Base-by-base conservation (phyloP, 2,113 vertebrate genomes). In the Sander vitreus region DNA sequence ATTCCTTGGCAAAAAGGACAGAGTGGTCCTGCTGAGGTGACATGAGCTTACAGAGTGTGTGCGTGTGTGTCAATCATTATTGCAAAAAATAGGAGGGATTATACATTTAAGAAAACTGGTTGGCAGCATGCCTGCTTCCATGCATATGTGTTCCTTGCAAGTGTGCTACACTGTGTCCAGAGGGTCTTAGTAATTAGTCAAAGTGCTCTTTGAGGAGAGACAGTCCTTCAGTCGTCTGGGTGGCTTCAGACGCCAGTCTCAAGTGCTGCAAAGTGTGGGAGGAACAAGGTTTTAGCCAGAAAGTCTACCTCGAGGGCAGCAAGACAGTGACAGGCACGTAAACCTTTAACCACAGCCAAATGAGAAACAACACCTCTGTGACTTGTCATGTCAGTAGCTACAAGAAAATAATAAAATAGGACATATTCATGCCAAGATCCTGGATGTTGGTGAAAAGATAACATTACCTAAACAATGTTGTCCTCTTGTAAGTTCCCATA, bases 181-280 rank as follows among this genome's bases (percentile, higher is more conserved):
- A 76, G 78, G 76, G 58, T 69, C 58, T 76, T 21, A 27, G 80
- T 69, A 90, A 90, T 93, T 89, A 92, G 83, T 73, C 86, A 76
- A 85, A 82, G 85, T 76, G 76, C 76, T 78, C 73, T 80, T 75
- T 80, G 76, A 87, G 76, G 60, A 59, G 63, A 89, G 89, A 87
- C 86, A 73, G 88, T 69, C 66, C 85, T 92, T 73, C 60, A 90
- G 89, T 85, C 36, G 39, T 83, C 83, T 88, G 85, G 84, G 79
- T 88, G 85, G 78, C 76, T 90, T 92, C 89, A 92, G 89, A 88
- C 79, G 62, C 88, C 90, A 86, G 74, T 83, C 78, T 92, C 59
- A 86, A 91, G 85, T 80, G 87, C 62, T 76, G 73, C 73, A 82
- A 88, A 83, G 78, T 78, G 71, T 73, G 73, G 83, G 58, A 85